phyloP scores from a whole-genome alignment of 1,140 invertebrate genomes.

The Drosophila gunungcola region DNA sequence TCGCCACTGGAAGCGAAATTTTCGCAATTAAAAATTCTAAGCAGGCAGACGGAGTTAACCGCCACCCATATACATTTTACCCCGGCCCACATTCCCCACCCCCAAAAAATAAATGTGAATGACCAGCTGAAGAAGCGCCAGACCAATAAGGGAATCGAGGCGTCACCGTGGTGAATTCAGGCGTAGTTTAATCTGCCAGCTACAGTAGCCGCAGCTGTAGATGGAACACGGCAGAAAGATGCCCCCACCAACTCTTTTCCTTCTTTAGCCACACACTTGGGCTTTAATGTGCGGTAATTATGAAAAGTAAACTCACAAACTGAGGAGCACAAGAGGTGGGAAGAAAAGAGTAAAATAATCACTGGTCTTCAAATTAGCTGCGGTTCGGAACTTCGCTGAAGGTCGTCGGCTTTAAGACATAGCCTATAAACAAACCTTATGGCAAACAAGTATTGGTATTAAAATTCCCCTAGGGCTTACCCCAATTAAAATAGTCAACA shows the following conservation, averaged over 20 bases:
- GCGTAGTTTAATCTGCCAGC: constrained; percentile 55
- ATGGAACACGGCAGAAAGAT: constrained; percentile 9
- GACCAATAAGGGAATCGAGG: constrained; percentile 50
- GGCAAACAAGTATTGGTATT: background rate
- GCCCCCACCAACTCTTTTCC: background rate
- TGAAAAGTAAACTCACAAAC: constrained; percentile 70
- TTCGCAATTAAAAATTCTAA: constrained; percentile 72
- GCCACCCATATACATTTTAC: constrained; percentile 14
- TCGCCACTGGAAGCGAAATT: constrained; percentile 2
- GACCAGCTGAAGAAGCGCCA: constrained; percentile 60
- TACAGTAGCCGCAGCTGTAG: constrained; percentile 20
- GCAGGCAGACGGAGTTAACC: constrained; percentile 24
- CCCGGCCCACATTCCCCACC: background rate
- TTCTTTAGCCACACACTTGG: constrained; percentile 53
- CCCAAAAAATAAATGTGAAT: constrained; percentile 51
- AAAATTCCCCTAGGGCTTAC: no score
- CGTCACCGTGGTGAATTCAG: constrained; percentile 67
- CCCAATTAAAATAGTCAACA: no score
- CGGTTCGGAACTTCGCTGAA: constrained; percentile 44
- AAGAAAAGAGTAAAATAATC: constrained; percentile 48
- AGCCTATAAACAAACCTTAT: background rate
- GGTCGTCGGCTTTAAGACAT: constrained; percentile 21
- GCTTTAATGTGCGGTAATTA: constrained; percentile 79
- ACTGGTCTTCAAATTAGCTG: constrained; percentile 69
- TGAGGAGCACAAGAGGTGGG: constrained; percentile 7